These are phyloP conservation scores for Phaethornis superciliosus DNA, from an alignment of 2,113 vertebrate species.

Conservation along the genomic window DNA sequence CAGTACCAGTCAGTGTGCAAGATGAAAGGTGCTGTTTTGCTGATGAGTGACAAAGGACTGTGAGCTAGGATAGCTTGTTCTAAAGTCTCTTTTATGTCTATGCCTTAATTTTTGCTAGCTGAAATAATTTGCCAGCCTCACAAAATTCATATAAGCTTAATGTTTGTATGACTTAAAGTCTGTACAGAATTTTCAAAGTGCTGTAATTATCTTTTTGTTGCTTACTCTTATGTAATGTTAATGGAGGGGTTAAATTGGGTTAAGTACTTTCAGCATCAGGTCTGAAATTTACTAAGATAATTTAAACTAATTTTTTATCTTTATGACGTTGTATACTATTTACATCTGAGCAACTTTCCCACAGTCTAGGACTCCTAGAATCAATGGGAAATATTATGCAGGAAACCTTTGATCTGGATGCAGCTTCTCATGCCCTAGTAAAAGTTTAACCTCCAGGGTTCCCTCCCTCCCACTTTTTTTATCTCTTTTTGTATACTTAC, in stretches of 20 bases:
- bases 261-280: background rate
- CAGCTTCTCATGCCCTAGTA: background rate
- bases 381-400: background rate
- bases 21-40: background rate
- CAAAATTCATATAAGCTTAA: background rate
- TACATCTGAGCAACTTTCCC: background rate
- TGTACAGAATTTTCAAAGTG: background rate
- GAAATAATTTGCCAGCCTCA: background rate
- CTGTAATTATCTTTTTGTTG: background rate
- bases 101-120: background rate
- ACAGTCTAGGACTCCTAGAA: background rate
- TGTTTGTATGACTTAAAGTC: background rate
- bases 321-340: background rate
- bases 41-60: background rate
- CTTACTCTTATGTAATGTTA: background rate
- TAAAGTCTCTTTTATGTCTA: background rate
- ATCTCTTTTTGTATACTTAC: background rate
- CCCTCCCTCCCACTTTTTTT: too few relatives aligned
- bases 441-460: background rate
- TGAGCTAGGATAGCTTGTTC: background rate
- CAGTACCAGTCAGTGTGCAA: background rate
- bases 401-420: background rate
- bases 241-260: background rate
- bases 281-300: background rate
- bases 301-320: background rate